A percentile compares a stretch with the other conserved stretches of the same genome.
Conservation (phyloP, 2,113 vertebrate genomes). For the Sphaerodactylus townsendi region DNA sequence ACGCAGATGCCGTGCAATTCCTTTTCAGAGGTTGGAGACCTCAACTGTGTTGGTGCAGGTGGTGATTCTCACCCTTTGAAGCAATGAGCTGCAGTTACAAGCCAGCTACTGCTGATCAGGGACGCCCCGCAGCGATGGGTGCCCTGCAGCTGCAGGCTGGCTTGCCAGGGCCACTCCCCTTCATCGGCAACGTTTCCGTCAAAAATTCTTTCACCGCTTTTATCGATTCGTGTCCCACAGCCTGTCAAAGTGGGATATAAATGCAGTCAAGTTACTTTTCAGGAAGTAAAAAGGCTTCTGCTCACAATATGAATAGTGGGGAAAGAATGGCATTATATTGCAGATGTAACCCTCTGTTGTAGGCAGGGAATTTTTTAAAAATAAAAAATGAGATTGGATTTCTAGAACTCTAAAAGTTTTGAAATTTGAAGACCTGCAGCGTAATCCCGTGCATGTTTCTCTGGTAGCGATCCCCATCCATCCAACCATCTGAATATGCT, state of each 20-base stretch:
- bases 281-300: not conserved
- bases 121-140: conserved; percentile 88
- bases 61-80: conserved; percentile 72
- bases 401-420: not conserved
- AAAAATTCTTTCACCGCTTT: conserved; percentile 76
- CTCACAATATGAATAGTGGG: not conserved
- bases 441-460: too few relatives aligned
- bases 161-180: conserved; percentile 93
- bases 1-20: not conserved
- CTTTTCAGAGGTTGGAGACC: not conserved
- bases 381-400: not conserved
- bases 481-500: too few relatives aligned
- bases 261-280: not conserved
- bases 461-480: too few relatives aligned
- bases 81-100: conserved; percentile 94
- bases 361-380: not conserved
- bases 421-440: not conserved
- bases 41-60: not conserved
- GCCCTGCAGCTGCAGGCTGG: conserved; percentile 84
- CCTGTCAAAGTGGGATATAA: conserved; percentile 52
- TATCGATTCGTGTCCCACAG: conserved; percentile 72
- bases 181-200: conserved; percentile 76
- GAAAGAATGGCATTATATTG: not conserved
- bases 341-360: not conserved
- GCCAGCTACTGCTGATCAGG: conserved; percentile 84